phyloP scores from a whole-genome alignment of 2,888 invertebrate species.

The Sphinx pinastri region DNA sequence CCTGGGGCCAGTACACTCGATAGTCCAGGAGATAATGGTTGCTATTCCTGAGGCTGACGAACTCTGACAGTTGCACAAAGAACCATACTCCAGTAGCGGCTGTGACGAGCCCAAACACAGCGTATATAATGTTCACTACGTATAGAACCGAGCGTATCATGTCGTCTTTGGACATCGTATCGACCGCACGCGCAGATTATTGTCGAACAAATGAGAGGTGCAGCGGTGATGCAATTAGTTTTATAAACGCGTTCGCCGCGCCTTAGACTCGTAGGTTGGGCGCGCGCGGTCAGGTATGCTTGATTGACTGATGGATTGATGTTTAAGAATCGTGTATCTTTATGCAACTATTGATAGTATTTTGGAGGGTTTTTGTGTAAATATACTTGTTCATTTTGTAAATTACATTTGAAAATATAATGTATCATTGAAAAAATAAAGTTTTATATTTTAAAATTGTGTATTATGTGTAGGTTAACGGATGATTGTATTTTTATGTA shows the following conservation, averaged over 20 bases:
- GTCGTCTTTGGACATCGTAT: constrained; percentile 73
- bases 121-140: constrained; percentile 73
- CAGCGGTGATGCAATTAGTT: constrained; percentile 60
- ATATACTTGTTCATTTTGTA: no score
- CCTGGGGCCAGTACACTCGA: constrained; percentile 78
- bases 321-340: no score
- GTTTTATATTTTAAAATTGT: no score
- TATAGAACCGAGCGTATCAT: constrained; percentile 71
- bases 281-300: constrained; percentile 38
- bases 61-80: constrained; percentile 76
- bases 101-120: constrained; percentile 72
- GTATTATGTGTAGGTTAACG: no score
- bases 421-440: no score
- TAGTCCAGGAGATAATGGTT: constrained; percentile 79
- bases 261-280: constrained; percentile 40
- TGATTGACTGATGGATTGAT: constrained; percentile 34
- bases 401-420: no score
- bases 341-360: no score
- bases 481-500: no score
- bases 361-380: no score
- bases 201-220: constrained; percentile 72
- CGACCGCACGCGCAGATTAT: constrained; percentile 59
- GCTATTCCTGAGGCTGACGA: constrained; percentile 71
- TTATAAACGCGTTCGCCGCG: constrained; percentile 69
- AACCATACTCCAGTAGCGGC: constrained; percentile 79